Base-by-base conservation (phyloP, 2,797 vertebrate species). In the Centroberyx gerrardi region DNA sequence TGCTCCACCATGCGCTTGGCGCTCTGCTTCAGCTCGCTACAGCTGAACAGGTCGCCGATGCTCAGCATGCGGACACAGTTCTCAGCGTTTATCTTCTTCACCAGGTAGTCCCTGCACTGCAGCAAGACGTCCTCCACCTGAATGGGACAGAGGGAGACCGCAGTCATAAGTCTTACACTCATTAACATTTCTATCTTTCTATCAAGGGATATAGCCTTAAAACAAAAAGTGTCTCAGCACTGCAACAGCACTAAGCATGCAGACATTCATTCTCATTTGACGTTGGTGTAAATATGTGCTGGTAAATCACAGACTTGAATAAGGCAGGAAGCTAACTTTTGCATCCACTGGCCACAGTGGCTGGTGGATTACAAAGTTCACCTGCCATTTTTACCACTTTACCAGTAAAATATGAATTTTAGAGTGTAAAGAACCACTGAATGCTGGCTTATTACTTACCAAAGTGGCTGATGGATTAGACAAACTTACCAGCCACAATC, bases 1-100 rank as follows among this genome's bases (percentile, higher is more conserved):
- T 99, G 98, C 90, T 99, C 98, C 84, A 99, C 97, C 98, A 99
- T 99, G 71, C 98, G 97, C 85, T 99, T 99, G 76, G 98, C 97
- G 38, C 96, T 97, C 87, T 98, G 97, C 92, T 99, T 99, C 28
- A 99, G 88, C 88, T 99, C 98, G n/a, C 94, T 96, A 68, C 98
- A 99, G 87, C 97, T 99, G 95, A 98, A 99, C 68, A 99, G 90
- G 86, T 99, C 98, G 2, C 97, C 98, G 78, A 99, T 98, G 93
- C 98, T 99, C 92, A 99, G 84, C 10, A 99, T 96, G 72, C 97
- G 97, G 40, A 99, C 97, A 44, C 98, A 99, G 90, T 99, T 99
- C 84, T 99, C 98, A 0, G 97, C 98, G 2, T 98, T 99, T 18
- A 99, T 98, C 93, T 99, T 99, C 93, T 99, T 99, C 90, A 99